Evolutionary conservation across 2,113 vertebrate genomes (phyloP).

Genomic region (Hyperopisus bebe): DNA sequence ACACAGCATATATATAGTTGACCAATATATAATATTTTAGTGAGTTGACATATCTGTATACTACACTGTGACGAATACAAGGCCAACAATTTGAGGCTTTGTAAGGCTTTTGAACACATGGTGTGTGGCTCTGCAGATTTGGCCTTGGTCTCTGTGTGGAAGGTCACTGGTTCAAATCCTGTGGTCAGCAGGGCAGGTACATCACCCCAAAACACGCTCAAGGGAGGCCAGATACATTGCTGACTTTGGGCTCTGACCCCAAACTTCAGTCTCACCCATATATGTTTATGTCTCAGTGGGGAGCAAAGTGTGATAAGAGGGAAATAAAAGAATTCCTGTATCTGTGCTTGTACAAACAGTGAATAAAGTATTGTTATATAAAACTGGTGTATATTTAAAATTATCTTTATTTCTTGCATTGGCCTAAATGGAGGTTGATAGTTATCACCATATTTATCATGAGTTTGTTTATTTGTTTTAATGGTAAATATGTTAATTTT

Average conservation of each 20-base stretch:
- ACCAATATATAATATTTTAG: not conserved
- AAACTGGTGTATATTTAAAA: not conserved
- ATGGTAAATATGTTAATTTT: not conserved
- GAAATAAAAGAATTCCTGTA: not conserved
- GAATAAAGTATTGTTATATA: not conserved
- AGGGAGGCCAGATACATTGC: not conserved
- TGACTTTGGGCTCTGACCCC: not conserved
- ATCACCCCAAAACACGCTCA: not conserved
- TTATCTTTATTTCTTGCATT: not conserved
- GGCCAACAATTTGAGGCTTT: not conserved
- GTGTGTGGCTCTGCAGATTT: not conserved
- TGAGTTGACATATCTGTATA: not conserved
- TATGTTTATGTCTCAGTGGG: not conserved
- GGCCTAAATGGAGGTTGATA: not conserved
- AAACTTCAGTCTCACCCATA: not conserved
- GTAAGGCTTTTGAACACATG: not conserved
- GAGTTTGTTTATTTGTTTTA: not conserved
- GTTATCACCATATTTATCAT: not conserved
- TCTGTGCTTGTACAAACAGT: not conserved
- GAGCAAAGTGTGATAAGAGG: not conserved
- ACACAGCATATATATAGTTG: not conserved
- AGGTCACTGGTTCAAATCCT: not conserved
- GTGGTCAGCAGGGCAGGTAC: not conserved
- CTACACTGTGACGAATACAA: not conserved
- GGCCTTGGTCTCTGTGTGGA: not conserved